Evolutionary conservation across 2,113 vertebrate species (phyloP), one percentile per base, ranked within the genome.

Genomic region (Ochotona princeps): DNA sequence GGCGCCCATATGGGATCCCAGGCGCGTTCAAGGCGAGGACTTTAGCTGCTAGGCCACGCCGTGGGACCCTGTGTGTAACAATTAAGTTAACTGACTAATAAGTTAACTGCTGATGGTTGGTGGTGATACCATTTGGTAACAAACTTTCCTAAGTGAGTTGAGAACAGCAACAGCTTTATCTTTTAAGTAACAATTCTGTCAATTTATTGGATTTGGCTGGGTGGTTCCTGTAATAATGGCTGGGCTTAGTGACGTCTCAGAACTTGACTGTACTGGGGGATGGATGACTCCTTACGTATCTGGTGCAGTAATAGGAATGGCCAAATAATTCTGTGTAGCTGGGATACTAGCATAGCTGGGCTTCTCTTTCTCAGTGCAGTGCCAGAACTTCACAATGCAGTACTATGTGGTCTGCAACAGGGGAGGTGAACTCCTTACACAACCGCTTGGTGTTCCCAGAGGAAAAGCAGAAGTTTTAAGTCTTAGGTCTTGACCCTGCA

Each of bases 381-480:
- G n/a, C 60, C 54, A 72, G 82, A 75, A 72, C 47, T 89, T 12
- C 17, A 49, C 20, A 87, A 0, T 32, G 47, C n/a, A 10, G 15
- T 25, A 89, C 25, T 15, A 25, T 25, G 14, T 51, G 9, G n/a
- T 83, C 13, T 91, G 9, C 2, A 28, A 23, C 30, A 76, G 23
- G 47, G 25, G 11, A 87, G 14, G 14, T 70, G 51, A 65, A 66
- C 25, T 84, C 84, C 63, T 86, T 92, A 12, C 0, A 0, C 57
- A 49, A 17, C 54, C n/a, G 28, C 35, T 66, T n/a, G 70, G 79
- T 67, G 30, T 21, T 78, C 70, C 57, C 35, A 30, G 83, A 90
- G 76, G 80, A 87, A 66, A 84, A 86, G 54, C 47, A 89, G 63
- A 78, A 90, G 32, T 60, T 75, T 54, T 8, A 83, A 83, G 57